Evolutionary conservation across 2,797 vertebrate species (phyloP).

Genomic region (Gallinago nigripennis): DNA sequence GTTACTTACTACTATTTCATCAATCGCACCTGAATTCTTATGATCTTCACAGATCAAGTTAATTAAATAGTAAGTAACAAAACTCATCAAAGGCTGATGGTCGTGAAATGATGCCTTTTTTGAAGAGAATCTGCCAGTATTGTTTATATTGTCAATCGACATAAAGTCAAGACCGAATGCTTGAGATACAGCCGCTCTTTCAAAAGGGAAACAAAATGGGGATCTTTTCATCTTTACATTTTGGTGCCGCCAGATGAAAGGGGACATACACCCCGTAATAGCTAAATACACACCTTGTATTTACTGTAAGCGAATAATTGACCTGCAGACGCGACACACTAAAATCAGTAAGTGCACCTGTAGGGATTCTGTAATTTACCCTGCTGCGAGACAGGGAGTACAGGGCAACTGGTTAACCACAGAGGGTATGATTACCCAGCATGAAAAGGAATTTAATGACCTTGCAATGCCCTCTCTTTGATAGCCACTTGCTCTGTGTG

Average conservation of each 20-base stretch:
- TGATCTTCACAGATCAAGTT: neutral
- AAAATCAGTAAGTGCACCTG: neutral
- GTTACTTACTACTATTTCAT: neutral
- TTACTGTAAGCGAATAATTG: neutral
- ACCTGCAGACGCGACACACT: neutral
- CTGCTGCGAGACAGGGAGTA: neutral
- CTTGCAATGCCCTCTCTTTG: neutral
- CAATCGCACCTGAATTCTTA: neutral
- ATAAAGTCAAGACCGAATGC: neutral
- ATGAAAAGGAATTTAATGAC: neutral
- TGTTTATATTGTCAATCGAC: neutral
- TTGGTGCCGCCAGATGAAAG: neutral
- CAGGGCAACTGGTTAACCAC: neutral
- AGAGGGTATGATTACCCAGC: constrained; percentile 15
- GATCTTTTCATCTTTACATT: neutral
- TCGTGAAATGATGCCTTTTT: neutral
- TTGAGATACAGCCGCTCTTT: neutral
- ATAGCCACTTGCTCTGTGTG: neutral
- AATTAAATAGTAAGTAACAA: neutral
- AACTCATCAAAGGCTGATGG: neutral
- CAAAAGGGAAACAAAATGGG: neutral
- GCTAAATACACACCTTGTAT: neutral
- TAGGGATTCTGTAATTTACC: neutral
- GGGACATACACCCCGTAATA: neutral
- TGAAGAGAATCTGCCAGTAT: neutral